phyloP scores from a whole-genome alignment of 2,888 invertebrate species.

The Alloplasta piceator region DNA sequence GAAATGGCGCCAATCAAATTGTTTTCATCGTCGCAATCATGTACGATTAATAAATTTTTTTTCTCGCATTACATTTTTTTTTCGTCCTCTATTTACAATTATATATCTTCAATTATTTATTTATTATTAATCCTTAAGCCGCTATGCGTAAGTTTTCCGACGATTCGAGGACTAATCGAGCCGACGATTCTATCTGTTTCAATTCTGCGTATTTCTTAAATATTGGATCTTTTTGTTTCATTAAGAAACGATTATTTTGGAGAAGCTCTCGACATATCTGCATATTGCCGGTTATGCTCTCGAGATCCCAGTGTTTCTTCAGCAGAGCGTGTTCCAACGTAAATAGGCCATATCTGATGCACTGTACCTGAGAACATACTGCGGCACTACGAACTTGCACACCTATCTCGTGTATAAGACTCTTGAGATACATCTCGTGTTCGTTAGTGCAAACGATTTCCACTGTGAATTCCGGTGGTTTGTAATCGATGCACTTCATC shows the following conservation, averaged over 20 bases:
- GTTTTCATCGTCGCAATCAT: slow-evolving; percentile 22
- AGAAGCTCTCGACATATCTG: slow-evolving; percentile 85
- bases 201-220: slow-evolving; percentile 61
- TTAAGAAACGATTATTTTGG: slow-evolving; percentile 83
- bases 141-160: slow-evolving; percentile 5
- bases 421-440: slow-evolving; percentile 89
- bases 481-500: slow-evolving; percentile 92
- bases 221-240: slow-evolving; percentile 79
- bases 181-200: slow-evolving; percentile 32
- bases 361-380: slow-evolving; percentile 91
- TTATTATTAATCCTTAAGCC: slow-evolving; percentile 7
- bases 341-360: slow-evolving; percentile 93
- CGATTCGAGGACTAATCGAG: not conserved
- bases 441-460: slow-evolving; percentile 96
- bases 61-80: not conserved
- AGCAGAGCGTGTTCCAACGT: slow-evolving; percentile 90
- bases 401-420: slow-evolving; percentile 93
- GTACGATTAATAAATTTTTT: slow-evolving; percentile 38
- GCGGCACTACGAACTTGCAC: slow-evolving; percentile 91
- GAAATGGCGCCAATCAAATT: not conserved
- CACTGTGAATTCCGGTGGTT: slow-evolving; percentile 93
- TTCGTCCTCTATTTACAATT: slow-evolving; percentile 20
- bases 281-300: slow-evolving; percentile 88
- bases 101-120: no score
- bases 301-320: slow-evolving; percentile 91